Conservation (phyloP, 2,797 vertebrate species). For the Protonibea diacanthus region DNA sequence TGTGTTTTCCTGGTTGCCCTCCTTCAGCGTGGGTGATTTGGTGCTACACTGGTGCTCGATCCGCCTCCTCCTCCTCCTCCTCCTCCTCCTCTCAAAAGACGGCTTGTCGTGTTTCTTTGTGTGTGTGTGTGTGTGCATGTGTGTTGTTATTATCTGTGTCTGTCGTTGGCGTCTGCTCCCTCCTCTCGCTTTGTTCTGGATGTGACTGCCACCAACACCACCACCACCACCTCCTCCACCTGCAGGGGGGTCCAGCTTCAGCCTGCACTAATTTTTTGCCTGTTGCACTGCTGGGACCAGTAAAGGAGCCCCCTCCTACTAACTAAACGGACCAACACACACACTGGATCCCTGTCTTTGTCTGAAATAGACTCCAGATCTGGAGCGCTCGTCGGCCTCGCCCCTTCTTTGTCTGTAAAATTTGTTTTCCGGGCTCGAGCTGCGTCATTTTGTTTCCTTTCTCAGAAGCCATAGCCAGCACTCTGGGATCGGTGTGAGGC, state of each 20-base stretch:
- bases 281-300: slow-evolving; percentile 58
- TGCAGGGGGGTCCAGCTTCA: slow-evolving; percentile 9
- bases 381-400: slow-evolving; percentile 22
- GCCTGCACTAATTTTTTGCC: slow-evolving; percentile 48
- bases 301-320: not conserved
- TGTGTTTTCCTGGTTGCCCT: slow-evolving; percentile 27
- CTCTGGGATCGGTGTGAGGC: slow-evolving; percentile 42
- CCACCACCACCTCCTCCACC: not conserved
- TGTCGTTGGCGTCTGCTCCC: slow-evolving; percentile 9
- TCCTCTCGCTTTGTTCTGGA: slow-evolving; percentile 37
- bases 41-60: slow-evolving; percentile 9
- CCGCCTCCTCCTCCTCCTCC: not conserved
- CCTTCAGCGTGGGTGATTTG: slow-evolving; percentile 24
- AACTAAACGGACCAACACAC: slow-evolving; percentile 49
- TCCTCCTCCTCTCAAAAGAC: slow-evolving; percentile 1
- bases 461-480: slow-evolving; percentile 73
- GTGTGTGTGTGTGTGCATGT: slow-evolving; percentile 19
- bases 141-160: slow-evolving; percentile 6
- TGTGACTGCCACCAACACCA: slow-evolving; percentile 24
- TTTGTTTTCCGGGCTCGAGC: slow-evolving; percentile 13
- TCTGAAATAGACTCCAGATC: slow-evolving; percentile 23
- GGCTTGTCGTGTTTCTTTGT: slow-evolving; percentile 1
- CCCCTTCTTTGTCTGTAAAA: slow-evolving; percentile 8
- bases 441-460: slow-evolving; percentile 15
- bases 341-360: slow-evolving; percentile 42